Evolutionary conservation across 35 echinoderm and acorn worm genomes (phyloP).

Genomic region (Ophiothrix spiculata): DNA sequence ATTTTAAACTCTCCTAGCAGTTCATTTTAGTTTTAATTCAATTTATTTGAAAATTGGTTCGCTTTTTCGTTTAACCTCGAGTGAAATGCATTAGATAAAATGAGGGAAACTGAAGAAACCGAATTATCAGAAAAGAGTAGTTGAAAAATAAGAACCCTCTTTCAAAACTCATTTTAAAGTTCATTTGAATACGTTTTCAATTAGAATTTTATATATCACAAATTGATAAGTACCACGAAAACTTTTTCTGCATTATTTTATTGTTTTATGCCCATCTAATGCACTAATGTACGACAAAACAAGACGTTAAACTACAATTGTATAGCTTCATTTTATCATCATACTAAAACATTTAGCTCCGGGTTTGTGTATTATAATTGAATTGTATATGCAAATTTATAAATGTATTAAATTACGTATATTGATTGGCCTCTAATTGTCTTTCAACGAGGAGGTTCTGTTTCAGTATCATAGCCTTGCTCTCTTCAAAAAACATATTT

Average conservation of each 20-base stretch:
- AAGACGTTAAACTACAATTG: background rate
- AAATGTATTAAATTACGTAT: background rate
- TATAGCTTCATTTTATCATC: no score
- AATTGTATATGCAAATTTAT: background rate
- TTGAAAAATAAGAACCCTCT: no score
- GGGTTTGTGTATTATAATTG: background rate
- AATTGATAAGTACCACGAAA: background rate
- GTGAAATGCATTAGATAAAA: background rate
- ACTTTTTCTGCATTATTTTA: background rate
- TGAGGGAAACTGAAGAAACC: background rate
- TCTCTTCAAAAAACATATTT: constrained; percentile 6
- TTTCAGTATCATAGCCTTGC: constrained; percentile 3
- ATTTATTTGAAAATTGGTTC: background rate
- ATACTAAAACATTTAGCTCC: no score
- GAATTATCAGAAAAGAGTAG: no score
- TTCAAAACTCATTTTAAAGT: no score
- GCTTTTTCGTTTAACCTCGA: background rate
- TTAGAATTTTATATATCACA: background rate
- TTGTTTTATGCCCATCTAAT: background rate
- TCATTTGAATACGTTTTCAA: no score
- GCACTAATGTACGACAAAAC: background rate
- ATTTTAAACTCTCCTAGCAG: background rate
- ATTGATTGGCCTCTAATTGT: background rate
- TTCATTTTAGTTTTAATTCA: background rate
- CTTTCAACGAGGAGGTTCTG: background rate